Percentiles rank a stretch among this genome's conserved stretches.
Evolutionary conservation across 2,113 vertebrate species (phyloP).

Genomic region (Meleagris gallopavo): DNA sequence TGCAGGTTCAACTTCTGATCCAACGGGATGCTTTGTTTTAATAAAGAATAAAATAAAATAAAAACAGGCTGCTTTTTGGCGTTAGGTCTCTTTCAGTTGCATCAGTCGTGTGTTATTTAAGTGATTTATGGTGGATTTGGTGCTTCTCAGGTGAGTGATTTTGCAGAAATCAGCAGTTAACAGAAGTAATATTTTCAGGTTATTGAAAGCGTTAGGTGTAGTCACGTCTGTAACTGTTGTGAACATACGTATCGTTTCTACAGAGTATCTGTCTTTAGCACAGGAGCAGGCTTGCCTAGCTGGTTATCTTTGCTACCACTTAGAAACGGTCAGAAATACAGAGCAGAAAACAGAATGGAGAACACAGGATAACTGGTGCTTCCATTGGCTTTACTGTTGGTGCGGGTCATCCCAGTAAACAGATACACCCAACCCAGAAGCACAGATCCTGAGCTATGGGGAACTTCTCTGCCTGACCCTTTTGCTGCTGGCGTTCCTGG

Average conservation of each 20-base stretch:
- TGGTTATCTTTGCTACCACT: not conserved
- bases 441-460: not conserved
- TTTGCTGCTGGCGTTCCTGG: slow-evolving; percentile 35
- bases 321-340: not conserved
- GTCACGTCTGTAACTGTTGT: not conserved
- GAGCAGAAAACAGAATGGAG: not conserved
- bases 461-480: not conserved
- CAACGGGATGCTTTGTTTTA: not conserved
- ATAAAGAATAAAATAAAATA: not conserved
- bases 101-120: not conserved
- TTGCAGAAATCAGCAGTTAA: not conserved
- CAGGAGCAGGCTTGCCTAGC: not conserved
- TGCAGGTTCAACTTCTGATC: not conserved
- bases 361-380: not conserved
- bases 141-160: not conserved
- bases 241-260: not conserved
- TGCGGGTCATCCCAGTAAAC: not conserved
- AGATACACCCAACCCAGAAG: not conserved
- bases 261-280: not conserved
- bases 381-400: not conserved
- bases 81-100: not conserved
- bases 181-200: not conserved
- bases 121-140: not conserved
- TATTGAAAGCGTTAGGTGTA: not conserved
- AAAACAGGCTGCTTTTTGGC: not conserved